These are phyloP conservation scores for Rhaphigaster nebulosa DNA, from an alignment of 2,888 invertebrate species.

Conservation along the genomic window DNA sequence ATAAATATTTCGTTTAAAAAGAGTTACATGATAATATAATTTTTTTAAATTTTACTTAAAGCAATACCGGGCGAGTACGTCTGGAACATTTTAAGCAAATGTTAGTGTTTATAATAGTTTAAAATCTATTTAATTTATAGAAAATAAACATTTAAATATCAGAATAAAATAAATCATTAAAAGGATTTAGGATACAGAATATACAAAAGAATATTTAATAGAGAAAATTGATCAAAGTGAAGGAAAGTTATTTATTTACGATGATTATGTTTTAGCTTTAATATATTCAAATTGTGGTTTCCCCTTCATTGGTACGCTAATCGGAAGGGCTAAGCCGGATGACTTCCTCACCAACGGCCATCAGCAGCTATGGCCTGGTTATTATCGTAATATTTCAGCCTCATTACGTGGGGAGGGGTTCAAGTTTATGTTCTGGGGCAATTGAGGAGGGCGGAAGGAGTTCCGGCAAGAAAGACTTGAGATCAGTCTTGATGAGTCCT, in stretches of 20 bases:
- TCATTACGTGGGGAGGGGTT: neutral
- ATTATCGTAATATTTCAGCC: constrained; percentile 21
- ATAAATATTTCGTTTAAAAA: too few species aligned
- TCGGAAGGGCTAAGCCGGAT: neutral
- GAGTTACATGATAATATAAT: too few species aligned
- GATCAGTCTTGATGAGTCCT: constrained; percentile 19
- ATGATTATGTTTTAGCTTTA: neutral
- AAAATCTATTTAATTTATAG: too few species aligned
- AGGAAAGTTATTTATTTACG: neutral
- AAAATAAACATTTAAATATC: too few species aligned
- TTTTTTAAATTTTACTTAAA: too few species aligned
- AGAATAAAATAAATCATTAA: too few species aligned
- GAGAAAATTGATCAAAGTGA: neutral
- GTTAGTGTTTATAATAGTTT: too few species aligned
- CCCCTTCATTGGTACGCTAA: neutral
- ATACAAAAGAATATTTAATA: too few species aligned
- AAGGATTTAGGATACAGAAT: too few species aligned
- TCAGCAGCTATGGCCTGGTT: neutral
- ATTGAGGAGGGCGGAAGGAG: neutral
- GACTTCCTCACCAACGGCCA: neutral
- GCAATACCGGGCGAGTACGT: too few species aligned
- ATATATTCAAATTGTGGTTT: constrained; percentile 8
- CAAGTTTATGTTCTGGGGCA: neutral
- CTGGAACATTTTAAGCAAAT: too few species aligned
- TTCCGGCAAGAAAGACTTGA: neutral